Conservation (phyloP, 1,140 invertebrate genomes). For the Brachionus plicatilis region DNA sequence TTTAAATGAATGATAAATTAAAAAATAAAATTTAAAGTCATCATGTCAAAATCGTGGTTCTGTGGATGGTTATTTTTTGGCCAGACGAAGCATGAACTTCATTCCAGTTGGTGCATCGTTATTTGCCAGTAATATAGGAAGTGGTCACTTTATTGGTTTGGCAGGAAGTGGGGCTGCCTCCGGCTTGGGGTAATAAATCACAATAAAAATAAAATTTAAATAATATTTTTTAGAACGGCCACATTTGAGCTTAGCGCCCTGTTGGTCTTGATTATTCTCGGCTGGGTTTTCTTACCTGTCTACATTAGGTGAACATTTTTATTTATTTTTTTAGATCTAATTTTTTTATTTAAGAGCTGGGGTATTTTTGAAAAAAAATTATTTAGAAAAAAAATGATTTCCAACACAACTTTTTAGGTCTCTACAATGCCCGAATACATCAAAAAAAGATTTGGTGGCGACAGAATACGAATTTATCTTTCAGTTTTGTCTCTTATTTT, state of each 20-base stretch:
- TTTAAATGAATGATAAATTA: background rate
- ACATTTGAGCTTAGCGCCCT: conserved; percentile 33
- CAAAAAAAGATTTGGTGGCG: conserved; percentile 60
- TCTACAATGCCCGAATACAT: conserved; percentile 63
- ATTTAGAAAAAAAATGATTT: background rate
- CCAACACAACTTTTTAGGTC: conserved; percentile 46
- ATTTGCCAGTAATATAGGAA: conserved; percentile 64
- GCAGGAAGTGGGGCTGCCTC: conserved; percentile 56
- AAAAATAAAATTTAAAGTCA: background rate
- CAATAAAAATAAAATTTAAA: background rate
- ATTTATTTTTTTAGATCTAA: background rate
- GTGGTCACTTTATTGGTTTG: conserved; percentile 62
- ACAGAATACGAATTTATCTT: conserved; percentile 60
- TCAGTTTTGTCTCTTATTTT: conserved; percentile 60
- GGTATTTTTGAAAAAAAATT: background rate
- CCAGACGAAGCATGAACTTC: conserved; percentile 58
- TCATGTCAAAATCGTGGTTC: conserved; percentile 40
- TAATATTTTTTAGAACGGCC: background rate
- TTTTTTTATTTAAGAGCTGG: conserved; percentile 4
- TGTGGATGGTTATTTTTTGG: conserved; percentile 59
- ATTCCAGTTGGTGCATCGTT: conserved; percentile 61
- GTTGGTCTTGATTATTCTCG: conserved; percentile 46
- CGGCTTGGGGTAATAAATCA: conserved; percentile 44
- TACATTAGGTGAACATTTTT: conserved; percentile 54
- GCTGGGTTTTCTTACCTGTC: conserved; percentile 62